Conservation (phyloP, 2,113 vertebrate genomes). For the Carassius carassius region DNA sequence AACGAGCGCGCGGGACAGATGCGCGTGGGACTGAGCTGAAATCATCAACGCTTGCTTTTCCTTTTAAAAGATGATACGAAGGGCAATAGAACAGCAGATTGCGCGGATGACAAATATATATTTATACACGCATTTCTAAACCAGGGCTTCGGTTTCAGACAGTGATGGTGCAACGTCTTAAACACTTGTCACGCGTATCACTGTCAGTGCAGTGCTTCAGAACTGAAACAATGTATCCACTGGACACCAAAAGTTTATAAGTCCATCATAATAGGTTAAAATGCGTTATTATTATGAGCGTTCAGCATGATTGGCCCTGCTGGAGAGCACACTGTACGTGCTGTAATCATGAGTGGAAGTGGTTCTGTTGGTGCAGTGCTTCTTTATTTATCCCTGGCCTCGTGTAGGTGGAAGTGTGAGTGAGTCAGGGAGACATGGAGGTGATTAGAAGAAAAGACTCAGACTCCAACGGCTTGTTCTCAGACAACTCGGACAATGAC, state of each 20-base stretch:
- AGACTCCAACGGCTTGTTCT: slow-evolving; percentile 67
- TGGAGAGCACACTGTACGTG: not conserved
- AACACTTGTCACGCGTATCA: not conserved
- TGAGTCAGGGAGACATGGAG: slow-evolving; percentile 63
- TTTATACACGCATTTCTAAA: not conserved
- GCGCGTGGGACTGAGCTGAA: slow-evolving; percentile 34
- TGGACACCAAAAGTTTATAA: no score
- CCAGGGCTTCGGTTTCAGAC: not conserved
- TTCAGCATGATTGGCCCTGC: not conserved
- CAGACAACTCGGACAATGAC: slow-evolving; percentile 73
- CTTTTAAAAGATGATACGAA: not conserved
- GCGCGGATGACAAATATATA: not conserved
- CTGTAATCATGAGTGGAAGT: not conserved
- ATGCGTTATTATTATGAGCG: no score
- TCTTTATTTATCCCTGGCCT: not conserved
- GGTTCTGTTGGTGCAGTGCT: not conserved
- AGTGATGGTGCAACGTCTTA: no score
- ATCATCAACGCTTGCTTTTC: not conserved
- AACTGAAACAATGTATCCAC: not conserved
- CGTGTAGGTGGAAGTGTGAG: slow-evolving; percentile 60
- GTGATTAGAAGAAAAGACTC: slow-evolving; percentile 72
- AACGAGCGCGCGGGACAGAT: slow-evolving; percentile 47
- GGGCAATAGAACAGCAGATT: not conserved
- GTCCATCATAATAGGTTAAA: no score
- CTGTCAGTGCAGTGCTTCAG: not conserved